Base-by-base conservation (phyloP, 2,113 vertebrate species). In the Strix aluco region DNA sequence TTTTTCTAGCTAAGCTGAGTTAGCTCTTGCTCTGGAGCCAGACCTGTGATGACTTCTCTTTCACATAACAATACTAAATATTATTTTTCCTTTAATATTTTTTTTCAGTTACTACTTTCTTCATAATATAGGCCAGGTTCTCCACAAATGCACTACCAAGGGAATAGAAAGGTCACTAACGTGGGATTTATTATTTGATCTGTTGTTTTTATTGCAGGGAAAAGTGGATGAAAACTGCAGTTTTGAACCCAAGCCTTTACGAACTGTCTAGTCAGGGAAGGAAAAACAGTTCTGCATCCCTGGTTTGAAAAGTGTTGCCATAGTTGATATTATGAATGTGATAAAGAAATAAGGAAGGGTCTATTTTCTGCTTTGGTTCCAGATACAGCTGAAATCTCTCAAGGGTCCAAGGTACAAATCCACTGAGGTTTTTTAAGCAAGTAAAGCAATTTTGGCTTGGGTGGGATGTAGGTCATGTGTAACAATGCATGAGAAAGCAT, bases 1-100 rank as follows among this genome's bases (percentile, higher is more conserved):
- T 59, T 92, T 75, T 86, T 69, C 85, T 42, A 66, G 70, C 77
- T 93, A 42, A 73, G 38, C 79, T 77, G 86, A 52, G 65, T 59
- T 92, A 83, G 72, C 27, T 90, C 75, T 92, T 70, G 58, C 92
- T 95, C 91, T 81, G 79, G 29, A 96, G 79, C 81, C 85, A 88
- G 91, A 94, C 81, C 92, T 89, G 20, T 11, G 62, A 46, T 92
- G 84, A 83, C 51, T 96, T 87, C 52, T 95, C 55, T 72, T 85
- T 65, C 96, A 77, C 13, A 3, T 70, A 89, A 65, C 73, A 89
- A 81, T 88, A 30, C 92, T 70, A 80, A 93, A 91, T 66, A 54
- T 25, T 90, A 44, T 94, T 97, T 93, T 90, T 80, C 40, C 55
- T 95, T 95, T 92, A 54, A 67, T 91, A 36, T 90, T 23, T 36